Conservation (phyloP, 2,888 invertebrate species). For the Macrophya alboannulata region DNA sequence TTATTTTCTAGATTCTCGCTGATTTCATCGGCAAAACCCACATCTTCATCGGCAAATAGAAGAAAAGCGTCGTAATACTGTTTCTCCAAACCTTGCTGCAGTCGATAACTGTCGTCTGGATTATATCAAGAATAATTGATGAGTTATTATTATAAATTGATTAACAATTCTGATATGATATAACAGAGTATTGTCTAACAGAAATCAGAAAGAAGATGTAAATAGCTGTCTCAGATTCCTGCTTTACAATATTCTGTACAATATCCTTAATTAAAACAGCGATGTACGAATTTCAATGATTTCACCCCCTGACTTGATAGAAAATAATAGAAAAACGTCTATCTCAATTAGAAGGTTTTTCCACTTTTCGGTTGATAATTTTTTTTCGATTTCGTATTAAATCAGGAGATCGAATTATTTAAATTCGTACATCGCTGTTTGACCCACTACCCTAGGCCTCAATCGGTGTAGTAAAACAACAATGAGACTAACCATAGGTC, state of each 20-base stretch:
- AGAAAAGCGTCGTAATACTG: constrained; percentile 91
- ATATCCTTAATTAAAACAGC: neutral
- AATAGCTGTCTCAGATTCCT: neutral
- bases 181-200: neutral
- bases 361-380: too few species aligned
- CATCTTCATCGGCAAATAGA: constrained; percentile 88
- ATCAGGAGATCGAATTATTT: too few species aligned
- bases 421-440: too few species aligned
- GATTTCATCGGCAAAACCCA: constrained; percentile 86
- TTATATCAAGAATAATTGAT: constrained; percentile 49
- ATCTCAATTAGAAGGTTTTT: too few species aligned
- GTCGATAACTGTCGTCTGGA: constrained; percentile 82
- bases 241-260: neutral
- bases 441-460: too few species aligned
- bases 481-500: constrained; percentile 71
- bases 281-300: too few species aligned
- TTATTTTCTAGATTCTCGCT: constrained; percentile 84
- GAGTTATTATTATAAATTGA: constrained; percentile 35
- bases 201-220: neutral
- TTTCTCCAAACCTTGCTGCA: constrained; percentile 80
- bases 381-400: too few species aligned
- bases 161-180: neutral
- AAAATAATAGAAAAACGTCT: too few species aligned
- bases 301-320: too few species aligned
- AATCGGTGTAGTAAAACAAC: neutral